Evolutionary conservation across 1,140 invertebrate genomes (phyloP).

Genomic region (Condylostylus longicornis): DNA sequence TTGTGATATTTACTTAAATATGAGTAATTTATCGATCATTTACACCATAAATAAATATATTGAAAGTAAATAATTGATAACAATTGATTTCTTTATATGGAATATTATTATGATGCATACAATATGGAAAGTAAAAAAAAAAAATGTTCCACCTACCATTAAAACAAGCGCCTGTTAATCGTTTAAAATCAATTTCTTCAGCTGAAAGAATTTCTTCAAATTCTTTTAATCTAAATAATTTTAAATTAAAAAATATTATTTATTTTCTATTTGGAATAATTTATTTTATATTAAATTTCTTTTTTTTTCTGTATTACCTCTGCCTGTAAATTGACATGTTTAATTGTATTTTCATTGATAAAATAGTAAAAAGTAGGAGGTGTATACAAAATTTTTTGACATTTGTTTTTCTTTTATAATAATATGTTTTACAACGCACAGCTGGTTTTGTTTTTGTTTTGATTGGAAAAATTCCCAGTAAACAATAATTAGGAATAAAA

Average conservation of each 20-base stretch:
- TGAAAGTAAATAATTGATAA: slow-evolving; percentile 1
- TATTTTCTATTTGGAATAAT: not conserved
- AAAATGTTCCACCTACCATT: slow-evolving; percentile 42
- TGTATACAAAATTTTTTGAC: no score
- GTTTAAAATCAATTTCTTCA: slow-evolving; percentile 50
- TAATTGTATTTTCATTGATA: no score
- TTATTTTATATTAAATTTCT: no score
- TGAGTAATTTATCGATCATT: not conserved
- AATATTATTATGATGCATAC: not conserved
- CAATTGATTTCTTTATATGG: slow-evolving; percentile 5
- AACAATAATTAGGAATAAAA: no score
- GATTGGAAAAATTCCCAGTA: no score
- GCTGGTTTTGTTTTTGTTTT: no score
- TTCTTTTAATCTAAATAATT: slow-evolving; percentile 48
- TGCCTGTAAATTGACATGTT: no score
- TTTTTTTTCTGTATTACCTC: no score
- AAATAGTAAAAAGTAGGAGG: no score
- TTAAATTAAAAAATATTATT: not conserved
- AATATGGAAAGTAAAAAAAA: slow-evolving; percentile 3
- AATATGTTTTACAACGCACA: no score
- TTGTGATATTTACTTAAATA: not conserved
- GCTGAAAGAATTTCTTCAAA: slow-evolving; percentile 50
- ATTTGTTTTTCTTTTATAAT: no score
- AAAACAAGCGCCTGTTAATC: slow-evolving; percentile 53
- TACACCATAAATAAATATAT: slow-evolving; percentile 1